Conservation (phyloP, 2,797 vertebrate genomes). For the Thamnophis elegans region DNA sequence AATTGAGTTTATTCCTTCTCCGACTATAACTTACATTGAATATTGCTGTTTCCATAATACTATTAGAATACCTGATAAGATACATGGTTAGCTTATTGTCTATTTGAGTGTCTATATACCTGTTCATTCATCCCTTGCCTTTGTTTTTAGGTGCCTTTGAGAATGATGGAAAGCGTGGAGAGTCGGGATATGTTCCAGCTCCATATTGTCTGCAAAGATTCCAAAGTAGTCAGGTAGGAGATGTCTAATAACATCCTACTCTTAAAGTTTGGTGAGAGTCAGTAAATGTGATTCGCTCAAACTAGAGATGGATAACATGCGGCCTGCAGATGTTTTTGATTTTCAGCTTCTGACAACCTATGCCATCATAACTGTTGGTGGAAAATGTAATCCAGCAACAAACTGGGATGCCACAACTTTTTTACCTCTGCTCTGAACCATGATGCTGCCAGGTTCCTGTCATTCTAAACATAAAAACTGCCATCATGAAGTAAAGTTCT, state of each 20-base stretch:
- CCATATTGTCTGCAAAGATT: slow-evolving; percentile 98
- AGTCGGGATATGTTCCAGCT: slow-evolving; percentile 99
- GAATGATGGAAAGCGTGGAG: slow-evolving; percentile 95
- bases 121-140: not conserved
- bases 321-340: not conserved
- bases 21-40: not conserved
- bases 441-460: not conserved
- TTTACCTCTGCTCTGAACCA: not conserved
- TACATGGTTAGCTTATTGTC: not conserved
- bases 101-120: not conserved
- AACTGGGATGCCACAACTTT: not conserved
- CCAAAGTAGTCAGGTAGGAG: slow-evolving; percentile 93
- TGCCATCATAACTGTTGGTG: not conserved
- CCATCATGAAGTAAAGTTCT: not conserved
- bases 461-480: not conserved
- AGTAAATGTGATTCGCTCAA: not conserved
- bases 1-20: not conserved
- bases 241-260: not conserved
- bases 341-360: not conserved
- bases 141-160: slow-evolving; percentile 87
- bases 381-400: not conserved
- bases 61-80: not conserved
- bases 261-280: not conserved
- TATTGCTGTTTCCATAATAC: not conserved
- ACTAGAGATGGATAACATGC: not conserved